phyloP scores from a whole-genome alignment of 2,113 vertebrate species.

The Leptosomus discolor region DNA sequence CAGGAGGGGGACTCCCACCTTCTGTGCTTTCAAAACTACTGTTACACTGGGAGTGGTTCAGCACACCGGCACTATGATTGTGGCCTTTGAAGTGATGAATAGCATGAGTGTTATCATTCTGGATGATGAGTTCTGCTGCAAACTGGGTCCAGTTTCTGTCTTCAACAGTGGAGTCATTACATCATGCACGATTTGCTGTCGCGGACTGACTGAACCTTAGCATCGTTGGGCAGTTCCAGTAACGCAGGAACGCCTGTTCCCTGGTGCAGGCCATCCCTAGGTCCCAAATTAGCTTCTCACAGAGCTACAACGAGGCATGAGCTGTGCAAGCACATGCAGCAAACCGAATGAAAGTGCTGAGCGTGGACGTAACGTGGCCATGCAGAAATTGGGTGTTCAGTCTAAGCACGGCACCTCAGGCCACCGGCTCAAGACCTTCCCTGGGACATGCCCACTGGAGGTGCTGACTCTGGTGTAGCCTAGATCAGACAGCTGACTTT shows the following conservation, averaged over 20 bases:
- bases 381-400: background rate
- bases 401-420: background rate
- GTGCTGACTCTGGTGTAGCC: background rate
- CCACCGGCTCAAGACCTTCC: background rate
- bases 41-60: background rate
- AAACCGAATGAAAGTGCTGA: background rate
- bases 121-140: background rate
- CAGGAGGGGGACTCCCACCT: background rate
- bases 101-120: background rate
- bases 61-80: rapidly evolving
- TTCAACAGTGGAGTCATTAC: background rate
- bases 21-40: background rate
- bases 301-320: background rate
- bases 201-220: too few species aligned
- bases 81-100: background rate
- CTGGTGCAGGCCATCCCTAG: background rate
- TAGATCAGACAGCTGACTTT: background rate
- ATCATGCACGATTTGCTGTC: rapidly evolving
- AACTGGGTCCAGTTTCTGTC: background rate
- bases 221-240: background rate
- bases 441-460: background rate
- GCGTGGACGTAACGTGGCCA: background rate
- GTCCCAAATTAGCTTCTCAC: background rate
- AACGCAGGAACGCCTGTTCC: background rate
- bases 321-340: background rate